Evolutionary conservation across 2,888 invertebrate genomes (phyloP), one percentile per base, ranked within the genome.

Genomic region (Pachliopta kotzebuea): DNA sequence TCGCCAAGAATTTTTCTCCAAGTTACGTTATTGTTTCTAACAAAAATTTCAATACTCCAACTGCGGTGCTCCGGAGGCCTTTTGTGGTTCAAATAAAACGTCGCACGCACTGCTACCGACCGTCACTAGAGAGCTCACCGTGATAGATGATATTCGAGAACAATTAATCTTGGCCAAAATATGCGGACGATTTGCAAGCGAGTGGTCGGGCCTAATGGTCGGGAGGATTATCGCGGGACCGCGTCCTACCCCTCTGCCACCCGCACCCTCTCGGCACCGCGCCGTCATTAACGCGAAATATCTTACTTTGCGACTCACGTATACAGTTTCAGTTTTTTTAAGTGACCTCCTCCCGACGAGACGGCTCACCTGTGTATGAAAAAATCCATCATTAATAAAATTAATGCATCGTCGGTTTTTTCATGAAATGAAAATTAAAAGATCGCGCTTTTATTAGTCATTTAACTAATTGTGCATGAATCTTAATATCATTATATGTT

Each of bases 71-170:
- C 83, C 75, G 75, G 78, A 78, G 80, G 72, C 76, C 84, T 79
- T 86, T 87, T 89, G 85, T 88, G 79, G 79, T 78, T 84, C 78
- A 80, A 86, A 89, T 88, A 89, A 89, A 90, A 90, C 84, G 89
- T 87, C 88, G 87, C 83, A 85, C 89, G 85, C 88, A 88, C 83
- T 86, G 88, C 84, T 81, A 83, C 76, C 78, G 86, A 87, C 84
- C 88, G 89, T 88, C 89, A 86, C 81, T 81, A 83, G 85, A 86
- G 86, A 88, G 85, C 88, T 86, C 86, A 83, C 85, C 83, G 89
- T 90, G 90, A 91, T 90, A 90, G 90, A 91, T 91, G 90, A 90
- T 90, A 90, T 90, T 91, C 88, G 81, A 86, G 90, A 88, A 90
- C 89, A 91, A 90, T 91, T 91, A 90, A 91, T 91, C 90, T 91